Evolutionary conservation across 2,888 invertebrate species (phyloP).

Genomic region (Lepas anatifera): DNA sequence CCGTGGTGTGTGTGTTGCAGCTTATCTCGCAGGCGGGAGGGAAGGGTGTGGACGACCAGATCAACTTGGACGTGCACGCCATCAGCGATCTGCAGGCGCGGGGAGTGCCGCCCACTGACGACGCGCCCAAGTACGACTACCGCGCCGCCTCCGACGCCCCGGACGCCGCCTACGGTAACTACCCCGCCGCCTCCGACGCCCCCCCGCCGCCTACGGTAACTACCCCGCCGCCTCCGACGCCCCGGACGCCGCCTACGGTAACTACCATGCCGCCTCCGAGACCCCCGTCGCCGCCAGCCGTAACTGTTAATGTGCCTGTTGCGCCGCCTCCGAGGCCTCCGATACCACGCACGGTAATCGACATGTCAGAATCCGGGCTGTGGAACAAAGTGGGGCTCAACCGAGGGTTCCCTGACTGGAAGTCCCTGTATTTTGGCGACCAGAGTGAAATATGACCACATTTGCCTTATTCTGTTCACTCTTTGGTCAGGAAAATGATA

Average conservation of each 20-base stretch:
- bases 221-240: constrained; percentile 43
- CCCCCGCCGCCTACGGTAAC: no score
- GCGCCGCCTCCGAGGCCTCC: constrained; percentile 26
- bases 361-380: no score
- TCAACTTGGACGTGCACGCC: constrained; percentile 88
- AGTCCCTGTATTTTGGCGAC: no score
- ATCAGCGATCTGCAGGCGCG: constrained; percentile 75
- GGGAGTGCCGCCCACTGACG: constrained; percentile 69
- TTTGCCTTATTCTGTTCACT: no score
- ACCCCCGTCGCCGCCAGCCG: no score
- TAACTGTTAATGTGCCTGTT: no score
- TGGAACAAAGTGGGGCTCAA: no score
- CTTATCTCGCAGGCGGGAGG: constrained; percentile 33
- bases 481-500: no score
- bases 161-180: neutral
- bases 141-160: constrained; percentile 26
- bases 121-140: constrained; percentile 85
- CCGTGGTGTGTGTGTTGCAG: constrained; percentile 29
- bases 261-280: no score
- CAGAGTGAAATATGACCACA: no score
- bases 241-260: neutral
- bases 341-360: neutral
- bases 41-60: constrained; percentile 49
- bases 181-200: no score
- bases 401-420: no score